Evolutionary conservation across 2,888 invertebrate genomes (phyloP).

Genomic region (Neoascia interrupta): DNA sequence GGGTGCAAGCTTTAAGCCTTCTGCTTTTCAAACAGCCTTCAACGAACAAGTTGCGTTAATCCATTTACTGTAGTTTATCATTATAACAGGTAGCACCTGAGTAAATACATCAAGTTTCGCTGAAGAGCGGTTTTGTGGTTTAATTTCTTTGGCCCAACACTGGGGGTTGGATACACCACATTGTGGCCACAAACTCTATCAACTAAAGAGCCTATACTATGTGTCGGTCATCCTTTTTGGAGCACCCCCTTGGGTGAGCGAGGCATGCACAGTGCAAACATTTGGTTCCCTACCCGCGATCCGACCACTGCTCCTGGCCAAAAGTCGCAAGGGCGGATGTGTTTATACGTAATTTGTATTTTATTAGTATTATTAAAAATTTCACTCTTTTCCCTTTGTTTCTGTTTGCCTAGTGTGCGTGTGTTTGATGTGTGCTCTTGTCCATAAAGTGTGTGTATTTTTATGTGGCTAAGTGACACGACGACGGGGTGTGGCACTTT

Average conservation of each 20-base stretch:
- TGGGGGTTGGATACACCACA: too few relatives aligned
- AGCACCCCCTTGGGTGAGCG: conserved; percentile 30
- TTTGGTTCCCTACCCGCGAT: background rate
- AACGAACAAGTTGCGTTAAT: too few relatives aligned
- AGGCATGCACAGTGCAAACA: conserved; percentile 20
- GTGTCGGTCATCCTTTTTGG: too few relatives aligned
- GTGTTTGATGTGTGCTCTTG: too few relatives aligned
- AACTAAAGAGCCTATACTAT: too few relatives aligned
- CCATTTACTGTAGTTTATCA: too few relatives aligned
- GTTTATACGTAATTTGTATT: conserved; percentile 35
- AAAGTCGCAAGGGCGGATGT: conserved; percentile 30
- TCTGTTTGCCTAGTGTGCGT: conserved; percentile 25
- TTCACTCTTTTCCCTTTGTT: conserved; percentile 26
- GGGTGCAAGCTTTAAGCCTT: too few relatives aligned
- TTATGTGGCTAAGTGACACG: conserved; percentile 21
- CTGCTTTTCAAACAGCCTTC: too few relatives aligned
- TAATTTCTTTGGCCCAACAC: too few relatives aligned
- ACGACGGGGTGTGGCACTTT: conserved; percentile 38
- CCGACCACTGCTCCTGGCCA: conserved; percentile 1
- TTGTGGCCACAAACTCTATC: too few relatives aligned
- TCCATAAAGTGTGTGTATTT: conserved; percentile 30
- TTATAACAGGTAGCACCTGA: too few relatives aligned
- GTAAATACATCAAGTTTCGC: conserved; percentile 19
- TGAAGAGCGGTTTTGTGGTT: too few relatives aligned
- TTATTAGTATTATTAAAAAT: conserved; percentile 43